phyloP scores from a whole-genome alignment of 2,797 vertebrate species.

The Rhinichthys osculus region DNA sequence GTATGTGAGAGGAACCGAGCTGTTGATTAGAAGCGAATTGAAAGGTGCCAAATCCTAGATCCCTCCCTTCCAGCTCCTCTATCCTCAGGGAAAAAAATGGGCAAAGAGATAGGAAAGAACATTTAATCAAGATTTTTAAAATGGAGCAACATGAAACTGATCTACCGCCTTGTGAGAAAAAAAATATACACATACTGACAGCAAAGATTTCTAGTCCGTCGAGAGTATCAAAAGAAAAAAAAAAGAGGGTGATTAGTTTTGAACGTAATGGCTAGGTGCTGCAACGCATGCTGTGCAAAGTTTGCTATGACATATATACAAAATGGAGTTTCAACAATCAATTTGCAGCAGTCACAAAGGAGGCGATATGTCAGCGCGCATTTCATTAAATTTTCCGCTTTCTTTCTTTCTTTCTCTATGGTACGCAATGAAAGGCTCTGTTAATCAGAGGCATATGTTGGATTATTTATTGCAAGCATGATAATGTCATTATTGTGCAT shows the following conservation, averaged over 20 bases:
- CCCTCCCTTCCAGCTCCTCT: constrained; percentile 44
- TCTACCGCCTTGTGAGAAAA: background rate
- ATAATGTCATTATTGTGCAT: constrained; percentile 64
- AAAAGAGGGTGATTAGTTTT: constrained; percentile 23
- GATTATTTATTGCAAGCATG: constrained; percentile 64
- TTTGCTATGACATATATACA: constrained; percentile 42
- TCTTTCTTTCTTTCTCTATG: constrained; percentile 53
- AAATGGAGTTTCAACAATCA: constrained; percentile 53
- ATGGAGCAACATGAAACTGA: constrained; percentile 15
- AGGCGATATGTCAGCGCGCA: constrained; percentile 38
- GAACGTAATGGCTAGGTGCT: background rate
- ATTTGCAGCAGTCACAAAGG: constrained; percentile 47
- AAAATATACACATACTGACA: background rate
- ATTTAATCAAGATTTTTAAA: constrained; percentile 39
- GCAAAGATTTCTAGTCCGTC: constrained; percentile 10
- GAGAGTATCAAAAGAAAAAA: constrained; percentile 5
- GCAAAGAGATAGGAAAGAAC: background rate
- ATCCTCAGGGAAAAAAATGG: background rate
- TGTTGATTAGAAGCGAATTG: constrained; percentile 62
- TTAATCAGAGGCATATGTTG: constrained; percentile 60
- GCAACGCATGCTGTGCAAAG: constrained; percentile 26
- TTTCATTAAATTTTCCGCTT: constrained; percentile 56
- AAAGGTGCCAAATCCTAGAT: constrained; percentile 54
- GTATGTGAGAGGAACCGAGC: constrained; percentile 58
- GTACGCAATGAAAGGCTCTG: constrained; percentile 60